Conservation (phyloP, 1,140 invertebrate species). For the Scaptomyza montana region DNA sequence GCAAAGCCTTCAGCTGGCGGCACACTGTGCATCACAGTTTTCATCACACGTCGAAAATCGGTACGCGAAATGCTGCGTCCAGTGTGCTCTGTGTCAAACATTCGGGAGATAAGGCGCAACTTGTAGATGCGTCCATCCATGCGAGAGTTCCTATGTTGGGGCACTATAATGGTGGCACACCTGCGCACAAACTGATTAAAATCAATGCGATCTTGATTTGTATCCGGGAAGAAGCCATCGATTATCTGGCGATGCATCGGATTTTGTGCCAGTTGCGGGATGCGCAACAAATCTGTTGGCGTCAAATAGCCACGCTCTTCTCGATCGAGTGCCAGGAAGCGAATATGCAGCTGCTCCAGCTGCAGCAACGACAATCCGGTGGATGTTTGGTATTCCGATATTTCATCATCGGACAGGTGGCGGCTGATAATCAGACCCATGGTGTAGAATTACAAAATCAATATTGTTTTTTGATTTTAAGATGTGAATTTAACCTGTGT, state of each 20-base stretch:
- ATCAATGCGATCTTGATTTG: constrained; percentile 19
- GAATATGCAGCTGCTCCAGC: constrained; percentile 41
- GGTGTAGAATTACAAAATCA: not conserved
- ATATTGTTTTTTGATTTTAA: not conserved
- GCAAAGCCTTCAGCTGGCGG: not conserved
- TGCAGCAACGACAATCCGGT: constrained; percentile 34
- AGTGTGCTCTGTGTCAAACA: constrained; percentile 41
- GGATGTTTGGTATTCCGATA: constrained; percentile 25
- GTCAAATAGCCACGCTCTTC: constrained; percentile 50
- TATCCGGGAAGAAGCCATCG: constrained; percentile 53
- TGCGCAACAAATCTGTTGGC: constrained; percentile 63
- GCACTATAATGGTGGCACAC: constrained; percentile 47
- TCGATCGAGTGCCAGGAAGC: constrained; percentile 55
- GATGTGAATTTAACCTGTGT: not conserved
- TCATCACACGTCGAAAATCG: constrained; percentile 46
- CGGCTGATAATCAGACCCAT: constrained; percentile 35
- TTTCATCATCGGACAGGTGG: constrained; percentile 24
- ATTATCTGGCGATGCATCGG: constrained; percentile 57
- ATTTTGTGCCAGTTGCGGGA: constrained; percentile 53
- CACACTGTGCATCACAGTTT: constrained; percentile 7
- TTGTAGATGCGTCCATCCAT: constrained; percentile 34
- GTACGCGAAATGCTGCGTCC: constrained; percentile 31
- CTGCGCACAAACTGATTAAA: constrained; percentile 51
- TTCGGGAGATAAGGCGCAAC: constrained; percentile 42
- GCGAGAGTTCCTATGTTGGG: constrained; percentile 13